Base-by-base conservation (phyloP, 2,113 vertebrate genomes). In the Oceanodroma tethys region DNA sequence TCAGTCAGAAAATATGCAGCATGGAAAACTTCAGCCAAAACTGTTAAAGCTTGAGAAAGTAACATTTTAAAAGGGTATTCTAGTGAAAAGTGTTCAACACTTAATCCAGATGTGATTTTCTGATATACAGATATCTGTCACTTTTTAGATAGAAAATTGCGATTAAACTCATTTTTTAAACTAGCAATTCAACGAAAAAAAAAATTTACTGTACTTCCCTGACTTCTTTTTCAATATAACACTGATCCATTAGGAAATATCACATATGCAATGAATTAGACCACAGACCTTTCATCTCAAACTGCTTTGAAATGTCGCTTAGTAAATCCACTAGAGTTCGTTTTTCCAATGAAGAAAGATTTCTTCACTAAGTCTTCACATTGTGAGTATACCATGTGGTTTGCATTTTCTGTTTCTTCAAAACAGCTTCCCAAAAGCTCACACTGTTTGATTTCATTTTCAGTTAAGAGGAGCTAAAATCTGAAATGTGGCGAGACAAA, bases 231-330 rank as follows among this genome's bases (percentile, higher is more conserved):
- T 58, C 81, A 80, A 38, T 26, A 3, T 58, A 89, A 60, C 58
- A 93, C 78, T 21, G 50, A 88, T 79, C 55, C 67, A 81, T 63
- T 32, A 94, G 72, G 93, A 95, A 97, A 86, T 63, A 93, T 94
- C 95, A 95, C 93, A 97, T 92, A 74, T 95, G 95, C 84, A 88
- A 40, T 65, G 86, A 95, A 95, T 97, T 97, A 96, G 43, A 91
- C 52, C 75, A 30, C 72, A 89, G 53, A 21, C 62, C 59, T 97
- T 96, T 95, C 94, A 96, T 95, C 96, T 97, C 84, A 45, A 66
- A 72, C 60, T 70, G 86, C 94, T 97, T 95, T 96, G 89, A 94
- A 97, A 96, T 30, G 66, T 50, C 82, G 68, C 93, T 93, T 79
- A 87, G 48, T 42, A 89, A 91, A 91, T 40, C 66, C 83, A 75